Evolutionary conservation across 2,113 vertebrate genomes (phyloP), one percentile per base, ranked within the genome.

Genomic region (Sakesphorus luctuosus): DNA sequence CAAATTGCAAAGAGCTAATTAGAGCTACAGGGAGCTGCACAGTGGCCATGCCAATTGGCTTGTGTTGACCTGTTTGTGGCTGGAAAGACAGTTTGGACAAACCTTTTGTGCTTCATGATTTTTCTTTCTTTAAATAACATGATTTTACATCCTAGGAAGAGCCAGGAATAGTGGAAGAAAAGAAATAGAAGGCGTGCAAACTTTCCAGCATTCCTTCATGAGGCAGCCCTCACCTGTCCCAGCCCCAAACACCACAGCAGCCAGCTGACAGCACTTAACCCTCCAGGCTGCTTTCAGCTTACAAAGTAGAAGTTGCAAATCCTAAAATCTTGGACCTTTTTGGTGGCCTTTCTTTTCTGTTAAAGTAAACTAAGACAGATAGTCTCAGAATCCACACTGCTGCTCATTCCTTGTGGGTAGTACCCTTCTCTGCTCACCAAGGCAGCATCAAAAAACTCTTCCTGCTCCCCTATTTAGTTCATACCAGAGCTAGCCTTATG

Each of bases 51-150:
- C 87, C 87, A 96, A 14, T 33, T 97, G 93, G 75, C 91, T 95
- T 90, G 20, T 66, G 47, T 36, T 86, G 88, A 75, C 71, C 52
- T 87, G 52, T 91, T 95, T 94, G 74, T 74, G 79, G 95, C 76
- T 92, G 84, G 79, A 97, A 97, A 95, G 71, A 91, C 66, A 90
- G 49, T 75, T 85, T 94, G 89, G 56, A 90, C 81, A 33, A 23
- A n/a, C 29, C 40, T 88, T 82, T 58, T 65, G 35, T 92, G 33
- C 53, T 94, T 96, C 4, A 0, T 67, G 68, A 44, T 69, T 96
- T 92, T 89, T 86, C 24, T 88, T 65, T 78, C 58, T 90, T 92
- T 74, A 86, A 93, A 78, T 52, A 24, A 79, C 3, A 2, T 90
- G 53, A 87, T 92, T 97, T 96, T 75, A 83, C 83, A 82, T 33